Base-by-base conservation (phyloP, 2,113 vertebrate genomes). In the Cinclus cinclus region DNA sequence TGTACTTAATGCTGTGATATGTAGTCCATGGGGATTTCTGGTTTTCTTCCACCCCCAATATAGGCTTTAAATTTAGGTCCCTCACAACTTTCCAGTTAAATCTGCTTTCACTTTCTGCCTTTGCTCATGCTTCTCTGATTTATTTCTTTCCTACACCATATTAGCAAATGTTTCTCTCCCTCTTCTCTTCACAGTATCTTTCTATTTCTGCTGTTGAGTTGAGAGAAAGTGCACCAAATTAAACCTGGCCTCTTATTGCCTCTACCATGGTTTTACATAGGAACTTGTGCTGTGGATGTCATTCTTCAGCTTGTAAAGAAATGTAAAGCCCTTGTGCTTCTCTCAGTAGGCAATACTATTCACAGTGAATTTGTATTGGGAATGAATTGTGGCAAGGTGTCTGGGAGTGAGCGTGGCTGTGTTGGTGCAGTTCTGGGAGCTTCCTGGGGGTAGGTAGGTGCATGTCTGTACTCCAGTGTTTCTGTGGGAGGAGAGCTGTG, bases 381-480 rank as follows among this genome's bases (percentile, higher is more conserved):
- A 39, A 28, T 0, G 2, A 49, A 6, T 39, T 1, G 13, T 46
- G n/a, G 86, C 47, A 52, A 5, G 30, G 53, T 63, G 69, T 56
- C 20, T 77, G 63, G 14, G 20, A 42, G 37, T 5, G 44, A 88
- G 28, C 0, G 17, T 46, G 83, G 71, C 62, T 56, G 37, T 25
- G 21, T 8, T 76, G 58, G 24, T 0, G 1, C 67, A 56, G 27
- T 31, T 60, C 64, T 52, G 65, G 59, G 69, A 70, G 41, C n/a
- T 69, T 42, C 28, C 41, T 6, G 14, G 33, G 15, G 15, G 4
- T 49, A 16, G 70, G 17, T 58, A 16, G 70, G 17, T 58, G 47
- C 13, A 0, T 17, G 19, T 33, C 41, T 65, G 24, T 5, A 0
- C 25, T 84, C n/a, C 50, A 1, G 0, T 31, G 10, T 16, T 30